These are phyloP conservation scores for Drosophila koepferae DNA, from an alignment of 2,888 invertebrate genomes.

Conservation along the genomic window DNA sequence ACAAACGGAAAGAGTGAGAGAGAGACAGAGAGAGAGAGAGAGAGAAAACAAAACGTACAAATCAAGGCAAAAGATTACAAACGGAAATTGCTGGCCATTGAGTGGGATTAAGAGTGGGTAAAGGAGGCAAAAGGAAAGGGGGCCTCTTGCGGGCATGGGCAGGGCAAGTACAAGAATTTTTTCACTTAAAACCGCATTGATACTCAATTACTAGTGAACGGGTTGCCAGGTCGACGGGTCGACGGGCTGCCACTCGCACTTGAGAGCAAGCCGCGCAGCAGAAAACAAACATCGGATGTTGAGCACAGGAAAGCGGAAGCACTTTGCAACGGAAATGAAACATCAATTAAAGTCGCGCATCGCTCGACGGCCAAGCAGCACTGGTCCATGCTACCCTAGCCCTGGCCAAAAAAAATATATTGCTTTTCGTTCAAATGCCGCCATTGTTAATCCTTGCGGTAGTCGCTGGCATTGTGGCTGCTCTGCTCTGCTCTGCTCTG, in stretches of 20 bases:
- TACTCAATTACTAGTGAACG: constrained; percentile 74
- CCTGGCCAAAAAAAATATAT: constrained; percentile 46
- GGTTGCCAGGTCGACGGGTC: constrained; percentile 44
- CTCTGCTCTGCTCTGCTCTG: neutral
- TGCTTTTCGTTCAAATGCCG: constrained; percentile 45
- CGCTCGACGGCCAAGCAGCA: constrained; percentile 11
- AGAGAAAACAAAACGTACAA: constrained; percentile 45
- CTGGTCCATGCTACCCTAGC: neutral
- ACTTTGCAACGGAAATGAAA: constrained; percentile 82
- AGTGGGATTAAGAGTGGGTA: neutral
- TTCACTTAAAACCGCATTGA: constrained; percentile 82
- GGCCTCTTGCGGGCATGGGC: neutral
- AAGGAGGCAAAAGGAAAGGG: no score
- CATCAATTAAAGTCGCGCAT: constrained; percentile 81
- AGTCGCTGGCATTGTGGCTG: constrained; percentile 7
- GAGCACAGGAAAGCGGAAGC: constrained; percentile 74
- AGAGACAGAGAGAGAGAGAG: constrained; percentile 14
- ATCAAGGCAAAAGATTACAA: constrained; percentile 77
- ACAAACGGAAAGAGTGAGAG: constrained; percentile 27
- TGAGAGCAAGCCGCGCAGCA: constrained; percentile 6
- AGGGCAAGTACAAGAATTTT: constrained; percentile 54
- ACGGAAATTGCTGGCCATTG: constrained; percentile 66
- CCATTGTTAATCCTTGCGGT: constrained; percentile 56
- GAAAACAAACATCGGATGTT: constrained; percentile 71
- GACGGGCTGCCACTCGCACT: constrained; percentile 20